These are phyloP conservation scores for Alectura lathami DNA, from an alignment of 2,113 vertebrate species.

Conservation along the genomic window DNA sequence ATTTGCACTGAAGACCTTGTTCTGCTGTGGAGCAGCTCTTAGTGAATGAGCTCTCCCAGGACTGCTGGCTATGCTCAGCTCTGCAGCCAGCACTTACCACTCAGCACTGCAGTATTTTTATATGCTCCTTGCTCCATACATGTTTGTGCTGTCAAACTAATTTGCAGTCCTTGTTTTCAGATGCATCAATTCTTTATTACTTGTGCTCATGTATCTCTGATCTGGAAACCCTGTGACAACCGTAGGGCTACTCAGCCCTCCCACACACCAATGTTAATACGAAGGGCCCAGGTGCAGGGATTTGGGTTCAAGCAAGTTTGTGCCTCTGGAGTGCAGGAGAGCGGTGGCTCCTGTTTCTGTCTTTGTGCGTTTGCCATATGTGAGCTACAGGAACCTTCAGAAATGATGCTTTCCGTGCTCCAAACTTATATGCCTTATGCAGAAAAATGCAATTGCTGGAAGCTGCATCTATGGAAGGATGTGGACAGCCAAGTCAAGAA, in stretches of 20 bases:
- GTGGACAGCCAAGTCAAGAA: background rate
- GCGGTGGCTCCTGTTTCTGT: background rate
- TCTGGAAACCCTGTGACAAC: background rate
- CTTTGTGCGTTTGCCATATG: background rate
- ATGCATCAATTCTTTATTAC: background rate
- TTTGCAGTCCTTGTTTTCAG: background rate
- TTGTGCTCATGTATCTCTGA: fast-evolving
- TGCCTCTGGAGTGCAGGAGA: background rate
- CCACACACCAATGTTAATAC: no score
- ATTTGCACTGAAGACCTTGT: background rate
- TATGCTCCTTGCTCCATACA: background rate
- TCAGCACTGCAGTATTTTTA: background rate
- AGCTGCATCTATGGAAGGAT: background rate
- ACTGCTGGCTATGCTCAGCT: background rate
- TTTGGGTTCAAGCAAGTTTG: background rate
- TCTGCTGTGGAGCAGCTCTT: background rate
- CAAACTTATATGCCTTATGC: background rate
- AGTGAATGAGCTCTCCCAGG: conserved; percentile 6
- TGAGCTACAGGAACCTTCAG: background rate
- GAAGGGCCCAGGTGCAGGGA: background rate
- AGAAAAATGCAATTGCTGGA: background rate
- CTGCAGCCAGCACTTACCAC: background rate
- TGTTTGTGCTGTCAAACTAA: conserved; percentile 14
- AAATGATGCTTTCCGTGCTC: background rate
- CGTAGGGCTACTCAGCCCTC: background rate